These are phyloP conservation scores for Rhegmatorhina hoffmannsi DNA, from an alignment of 2,113 vertebrate genomes.

Conservation along the genomic window DNA sequence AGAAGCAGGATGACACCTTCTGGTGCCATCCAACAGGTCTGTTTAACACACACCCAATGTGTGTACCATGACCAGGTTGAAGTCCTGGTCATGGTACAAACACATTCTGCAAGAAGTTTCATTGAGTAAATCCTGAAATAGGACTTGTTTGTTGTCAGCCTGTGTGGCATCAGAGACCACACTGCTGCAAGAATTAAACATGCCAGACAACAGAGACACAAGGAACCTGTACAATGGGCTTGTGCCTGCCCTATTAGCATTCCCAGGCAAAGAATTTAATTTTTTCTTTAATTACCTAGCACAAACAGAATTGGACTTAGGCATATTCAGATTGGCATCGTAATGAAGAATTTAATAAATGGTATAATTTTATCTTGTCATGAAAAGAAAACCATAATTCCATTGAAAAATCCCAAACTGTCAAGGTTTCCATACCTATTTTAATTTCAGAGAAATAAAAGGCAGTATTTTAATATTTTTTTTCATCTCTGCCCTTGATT, in stretches of 20 bases:
- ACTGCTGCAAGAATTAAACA: background rate
- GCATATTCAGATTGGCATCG: background rate
- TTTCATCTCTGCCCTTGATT: background rate
- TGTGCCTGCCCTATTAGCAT: background rate
- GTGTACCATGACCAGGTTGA: no score
- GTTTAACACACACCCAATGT: accelerated
- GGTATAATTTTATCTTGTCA: background rate
- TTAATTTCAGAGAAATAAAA: background rate
- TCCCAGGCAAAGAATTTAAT: background rate
- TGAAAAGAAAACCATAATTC: background rate
- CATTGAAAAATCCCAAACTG: background rate
- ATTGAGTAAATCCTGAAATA: background rate
- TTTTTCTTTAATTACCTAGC: background rate
- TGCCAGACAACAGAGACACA: background rate
- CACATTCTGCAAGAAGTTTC: background rate
- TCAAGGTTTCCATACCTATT: background rate
- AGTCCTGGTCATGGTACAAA: background rate
- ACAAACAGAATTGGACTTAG: background rate
- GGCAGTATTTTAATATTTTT: background rate
- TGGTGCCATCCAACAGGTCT: background rate
- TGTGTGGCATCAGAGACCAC: background rate
- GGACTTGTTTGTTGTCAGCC: background rate
- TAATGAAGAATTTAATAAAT: background rate
- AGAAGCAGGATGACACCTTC: background rate
- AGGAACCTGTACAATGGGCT: background rate